phyloP scores from a whole-genome alignment of 2,888 invertebrate genomes.

The Rotaria magnacalcarata region DNA sequence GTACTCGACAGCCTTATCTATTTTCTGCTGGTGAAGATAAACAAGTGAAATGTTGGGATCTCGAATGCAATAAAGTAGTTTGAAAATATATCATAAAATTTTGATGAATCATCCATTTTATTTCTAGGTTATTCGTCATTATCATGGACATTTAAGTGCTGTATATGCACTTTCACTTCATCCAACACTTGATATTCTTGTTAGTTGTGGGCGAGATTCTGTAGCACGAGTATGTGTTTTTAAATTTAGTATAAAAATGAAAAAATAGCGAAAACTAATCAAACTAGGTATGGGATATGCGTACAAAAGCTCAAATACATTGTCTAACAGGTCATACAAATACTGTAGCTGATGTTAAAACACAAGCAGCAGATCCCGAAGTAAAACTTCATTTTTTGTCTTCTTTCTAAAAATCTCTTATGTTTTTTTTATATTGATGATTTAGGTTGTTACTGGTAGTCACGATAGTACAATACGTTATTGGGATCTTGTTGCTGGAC shows the following conservation, averaged over 20 bases:
- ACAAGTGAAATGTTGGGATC: slow-evolving; percentile 98
- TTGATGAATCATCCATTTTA: too few species aligned
- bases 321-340: slow-evolving; percentile 91
- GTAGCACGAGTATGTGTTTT: slow-evolving; percentile 69
- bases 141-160: slow-evolving; percentile 95
- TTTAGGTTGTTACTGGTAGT: slow-evolving; percentile 69
- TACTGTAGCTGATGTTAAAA: slow-evolving; percentile 86
- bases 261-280: too few species aligned
- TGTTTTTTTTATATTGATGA: slow-evolving; percentile 57
- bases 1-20: slow-evolving; percentile 87
- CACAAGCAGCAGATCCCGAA: slow-evolving; percentile 89
- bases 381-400: slow-evolving; percentile 55
- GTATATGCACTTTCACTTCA: slow-evolving; percentile 87
- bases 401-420: background rate
- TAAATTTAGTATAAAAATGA: too few species aligned
- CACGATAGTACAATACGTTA: slow-evolving; percentile 93
- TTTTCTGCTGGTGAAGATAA: slow-evolving; percentile 98
- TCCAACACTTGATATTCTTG: slow-evolving; percentile 86
- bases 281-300: slow-evolving; percentile 77
- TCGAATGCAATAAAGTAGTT: slow-evolving; percentile 88
- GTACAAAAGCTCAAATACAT: slow-evolving; percentile 95
- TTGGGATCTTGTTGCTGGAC: slow-evolving; percentile 95
- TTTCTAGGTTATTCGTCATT: slow-evolving; percentile 75
- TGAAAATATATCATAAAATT: slow-evolving; percentile 44
- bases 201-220: slow-evolving; percentile 88